Conservation (phyloP, 2,888 invertebrate genomes). For the Cremastinae sp. region DNA sequence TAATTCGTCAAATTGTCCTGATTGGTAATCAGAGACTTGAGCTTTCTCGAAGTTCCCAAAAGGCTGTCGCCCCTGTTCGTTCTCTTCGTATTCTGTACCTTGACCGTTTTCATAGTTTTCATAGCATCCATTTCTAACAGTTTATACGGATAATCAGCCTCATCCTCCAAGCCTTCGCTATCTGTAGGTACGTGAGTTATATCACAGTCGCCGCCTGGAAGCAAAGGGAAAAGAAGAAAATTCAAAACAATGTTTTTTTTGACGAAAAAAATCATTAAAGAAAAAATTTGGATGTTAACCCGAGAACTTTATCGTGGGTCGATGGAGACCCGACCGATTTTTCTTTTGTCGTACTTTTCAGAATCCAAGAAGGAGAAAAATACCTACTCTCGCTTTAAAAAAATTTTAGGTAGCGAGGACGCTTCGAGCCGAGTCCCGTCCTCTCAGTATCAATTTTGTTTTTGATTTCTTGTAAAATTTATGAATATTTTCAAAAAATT, state of each 20-base stretch:
- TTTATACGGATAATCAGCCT: slow-evolving; percentile 77
- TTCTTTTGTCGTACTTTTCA: no score
- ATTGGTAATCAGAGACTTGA: slow-evolving; percentile 29
- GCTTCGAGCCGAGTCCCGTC: no score
- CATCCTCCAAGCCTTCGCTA: slow-evolving; percentile 73
- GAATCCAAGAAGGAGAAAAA: no score
- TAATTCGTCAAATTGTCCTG: background rate
- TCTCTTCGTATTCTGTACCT: slow-evolving; percentile 63
- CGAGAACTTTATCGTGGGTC: no score
- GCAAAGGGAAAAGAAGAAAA: background rate
- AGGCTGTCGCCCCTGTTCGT: slow-evolving; percentile 11
- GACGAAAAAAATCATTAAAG: background rate
- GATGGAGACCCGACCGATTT: no score
- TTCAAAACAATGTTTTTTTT: no score
- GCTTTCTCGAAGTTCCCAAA: slow-evolving; percentile 40
- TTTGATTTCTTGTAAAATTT: no score
- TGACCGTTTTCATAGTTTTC: slow-evolving; percentile 61
- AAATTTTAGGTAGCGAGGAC: no score
- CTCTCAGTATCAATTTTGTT: no score
- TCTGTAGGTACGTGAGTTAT: slow-evolving; percentile 71
- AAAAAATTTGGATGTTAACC: background rate
- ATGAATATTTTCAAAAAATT: no score
- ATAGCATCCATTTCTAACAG: slow-evolving; percentile 64
- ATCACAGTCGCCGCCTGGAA: slow-evolving; percentile 83
- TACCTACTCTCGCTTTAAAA: no score